Evolutionary conservation across 2,797 vertebrate species (phyloP), one percentile per base, ranked within the genome.

Genomic region (Neosilurus hyrtlii): DNA sequence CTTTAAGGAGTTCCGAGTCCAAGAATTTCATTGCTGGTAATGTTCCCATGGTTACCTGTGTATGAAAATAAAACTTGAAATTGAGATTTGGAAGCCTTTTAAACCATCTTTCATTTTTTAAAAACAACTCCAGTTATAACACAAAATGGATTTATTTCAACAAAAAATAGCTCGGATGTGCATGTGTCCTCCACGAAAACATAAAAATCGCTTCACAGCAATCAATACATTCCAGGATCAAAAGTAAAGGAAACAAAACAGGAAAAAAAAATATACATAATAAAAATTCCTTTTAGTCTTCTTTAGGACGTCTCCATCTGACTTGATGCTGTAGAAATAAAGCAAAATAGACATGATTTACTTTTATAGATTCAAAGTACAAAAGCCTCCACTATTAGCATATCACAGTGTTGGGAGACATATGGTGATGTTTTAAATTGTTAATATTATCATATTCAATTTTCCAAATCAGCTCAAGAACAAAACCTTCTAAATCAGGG

Each of bases 261-360:
- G 61, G 71, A n/a, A 70, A 22, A 51, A 52, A 30, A 30, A 30
- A 30, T 30, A 30, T 30, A 30, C 30, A 14, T 49, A 65, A 77
- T 84, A 85, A 82, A 83, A 52, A 12, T 26, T 78, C 62, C 66
- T 71, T 52, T 54, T 0, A 84, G 84, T 85, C 37, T 67, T 91
- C 87, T 89, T 93, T 93, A 93, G 0, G 93, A 93, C 2, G 92
- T 95, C 71, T 95, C 94, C 95, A 95, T 95, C 22, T 89, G 6
- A 86, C 87, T 0, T 0, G 89, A 72, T 93, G 93, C 95, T 95
- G 91, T 91, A 91, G 14, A 65, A 85, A 84, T 63, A 57, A 54
- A 43, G 20, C 14, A 61, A 70, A 68, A 67, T 24, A 67, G 9
- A n/a, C 4, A 66, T 79, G 30, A 68, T 78, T 26, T 49, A 35